phyloP scores from a whole-genome alignment of 1,140 invertebrate species.

The Drosophila lowei region DNA sequence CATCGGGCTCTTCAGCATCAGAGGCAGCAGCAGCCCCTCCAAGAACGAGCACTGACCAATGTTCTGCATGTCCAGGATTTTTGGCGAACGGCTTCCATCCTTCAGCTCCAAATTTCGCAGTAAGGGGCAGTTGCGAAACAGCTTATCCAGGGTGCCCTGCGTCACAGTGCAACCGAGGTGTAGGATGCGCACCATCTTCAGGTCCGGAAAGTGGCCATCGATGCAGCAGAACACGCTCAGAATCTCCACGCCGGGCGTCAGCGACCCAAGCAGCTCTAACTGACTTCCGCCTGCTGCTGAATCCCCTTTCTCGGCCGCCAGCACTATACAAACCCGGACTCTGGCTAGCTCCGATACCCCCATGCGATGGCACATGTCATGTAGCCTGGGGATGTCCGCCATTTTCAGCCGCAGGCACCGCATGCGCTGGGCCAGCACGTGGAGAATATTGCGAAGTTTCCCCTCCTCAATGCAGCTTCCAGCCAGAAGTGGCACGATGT shows the following conservation, averaged over 20 bases:
- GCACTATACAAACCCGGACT: slow-evolving; percentile 8
- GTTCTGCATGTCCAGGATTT: slow-evolving; percentile 13
- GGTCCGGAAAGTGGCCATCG: slow-evolving; percentile 13
- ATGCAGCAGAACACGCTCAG: slow-evolving; percentile 18
- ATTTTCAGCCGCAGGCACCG: slow-evolving; percentile 23
- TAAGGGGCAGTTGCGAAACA: slow-evolving; percentile 29
- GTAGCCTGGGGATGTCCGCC: slow-evolving; percentile 9
- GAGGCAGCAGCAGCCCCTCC: slow-evolving; percentile 30
- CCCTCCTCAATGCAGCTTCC: background rate
- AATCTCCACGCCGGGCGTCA: slow-evolving; percentile 29
- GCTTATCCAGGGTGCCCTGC: slow-evolving; percentile 16
- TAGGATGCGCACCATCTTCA: slow-evolving; percentile 15
- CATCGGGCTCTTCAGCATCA: slow-evolving; percentile 17
- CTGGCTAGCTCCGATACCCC: slow-evolving; percentile 1
- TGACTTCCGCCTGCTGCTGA: background rate
- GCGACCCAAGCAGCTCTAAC: slow-evolving; percentile 1
- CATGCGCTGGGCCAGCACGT: slow-evolving; percentile 22
- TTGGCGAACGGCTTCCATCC: background rate
- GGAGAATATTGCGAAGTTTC: slow-evolving; percentile 29
- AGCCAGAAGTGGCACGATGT: slow-evolving; percentile 10
- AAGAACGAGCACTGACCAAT: slow-evolving; percentile 24
- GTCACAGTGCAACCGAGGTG: background rate
- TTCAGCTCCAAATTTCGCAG: slow-evolving; percentile 23
- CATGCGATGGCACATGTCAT: background rate
- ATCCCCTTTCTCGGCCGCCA: background rate